These are phyloP conservation scores for Drosophila kanapiae DNA, from an alignment of 1,140 invertebrate genomes.

Conservation along the genomic window DNA sequence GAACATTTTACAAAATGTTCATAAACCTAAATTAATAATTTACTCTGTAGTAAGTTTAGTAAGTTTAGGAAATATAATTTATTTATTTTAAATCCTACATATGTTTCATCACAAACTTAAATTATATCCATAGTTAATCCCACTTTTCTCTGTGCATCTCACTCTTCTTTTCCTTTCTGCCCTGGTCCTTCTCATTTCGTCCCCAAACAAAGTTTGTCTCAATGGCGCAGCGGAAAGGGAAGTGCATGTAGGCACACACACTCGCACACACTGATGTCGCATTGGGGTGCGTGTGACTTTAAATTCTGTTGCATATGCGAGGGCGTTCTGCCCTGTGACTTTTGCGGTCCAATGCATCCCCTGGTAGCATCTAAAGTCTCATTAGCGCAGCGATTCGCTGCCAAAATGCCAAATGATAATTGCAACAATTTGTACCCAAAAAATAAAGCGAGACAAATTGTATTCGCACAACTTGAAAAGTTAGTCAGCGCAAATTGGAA, in stretches of 20 bases:
- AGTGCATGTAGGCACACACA: slow-evolving; percentile 50
- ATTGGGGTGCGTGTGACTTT: slow-evolving; percentile 36
- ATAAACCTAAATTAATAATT: background rate
- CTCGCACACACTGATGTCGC: background rate
- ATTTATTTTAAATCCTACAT: background rate
- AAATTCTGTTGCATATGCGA: slow-evolving; percentile 56
- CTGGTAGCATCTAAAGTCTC: slow-evolving; percentile 40
- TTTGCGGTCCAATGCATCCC: slow-evolving; percentile 46
- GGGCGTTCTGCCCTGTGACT: slow-evolving; percentile 25
- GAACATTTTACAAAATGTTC: background rate
- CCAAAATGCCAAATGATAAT: slow-evolving; percentile 67
- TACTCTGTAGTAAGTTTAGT: no score
- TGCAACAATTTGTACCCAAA: slow-evolving; percentile 66
- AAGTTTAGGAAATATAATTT: no score
- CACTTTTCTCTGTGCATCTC: slow-evolving; percentile 4
- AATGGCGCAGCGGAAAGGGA: slow-evolving; percentile 75
- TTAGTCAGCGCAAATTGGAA: slow-evolving; percentile 70
- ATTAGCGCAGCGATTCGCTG: slow-evolving; percentile 58
- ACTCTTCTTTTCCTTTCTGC: background rate
- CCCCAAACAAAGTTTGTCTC: slow-evolving; percentile 56
- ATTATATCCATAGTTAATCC: background rate
- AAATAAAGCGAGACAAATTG: slow-evolving; percentile 59
- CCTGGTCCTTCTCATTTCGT: slow-evolving; percentile 22
- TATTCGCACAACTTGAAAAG: slow-evolving; percentile 65
- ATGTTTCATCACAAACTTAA: background rate